Conservation (phyloP, 2,888 invertebrate genomes). For the Podabrus alpinus region DNA sequence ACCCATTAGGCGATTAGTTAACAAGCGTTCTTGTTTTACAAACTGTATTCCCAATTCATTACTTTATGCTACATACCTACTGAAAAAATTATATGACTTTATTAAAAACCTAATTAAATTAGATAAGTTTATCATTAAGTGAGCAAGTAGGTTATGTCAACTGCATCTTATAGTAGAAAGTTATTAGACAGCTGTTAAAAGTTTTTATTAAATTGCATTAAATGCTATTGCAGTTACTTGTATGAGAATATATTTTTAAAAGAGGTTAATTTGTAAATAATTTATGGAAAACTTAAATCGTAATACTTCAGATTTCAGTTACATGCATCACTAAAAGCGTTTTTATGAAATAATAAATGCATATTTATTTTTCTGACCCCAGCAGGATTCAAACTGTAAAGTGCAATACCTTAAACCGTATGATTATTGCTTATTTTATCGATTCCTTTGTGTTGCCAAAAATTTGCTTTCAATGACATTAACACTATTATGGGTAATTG, state of each 20-base stretch:
- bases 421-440: not conserved
- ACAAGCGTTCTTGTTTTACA: no score
- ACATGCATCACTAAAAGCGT: not conserved
- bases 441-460: not conserved
- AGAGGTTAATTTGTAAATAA: not conserved
- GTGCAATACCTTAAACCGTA: no score
- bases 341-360: not conserved
- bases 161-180: not conserved
- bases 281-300: not conserved
- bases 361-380: not conserved
- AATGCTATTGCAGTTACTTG: not conserved
- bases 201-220: not conserved
- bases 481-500: not conserved
- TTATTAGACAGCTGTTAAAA: not conserved
- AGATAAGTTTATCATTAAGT: not conserved
- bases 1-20: no score
- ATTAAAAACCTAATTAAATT: not conserved
- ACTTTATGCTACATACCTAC: no score
- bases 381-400: not conserved
- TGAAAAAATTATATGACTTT: no score
- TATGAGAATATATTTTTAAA: not conserved
- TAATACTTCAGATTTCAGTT: not conserved
- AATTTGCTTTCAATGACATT: not conserved
- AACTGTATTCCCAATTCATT: no score
- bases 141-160: not conserved